Conservation (phyloP, 2,797 vertebrate species). For the Macropus fuliginosus region DNA sequence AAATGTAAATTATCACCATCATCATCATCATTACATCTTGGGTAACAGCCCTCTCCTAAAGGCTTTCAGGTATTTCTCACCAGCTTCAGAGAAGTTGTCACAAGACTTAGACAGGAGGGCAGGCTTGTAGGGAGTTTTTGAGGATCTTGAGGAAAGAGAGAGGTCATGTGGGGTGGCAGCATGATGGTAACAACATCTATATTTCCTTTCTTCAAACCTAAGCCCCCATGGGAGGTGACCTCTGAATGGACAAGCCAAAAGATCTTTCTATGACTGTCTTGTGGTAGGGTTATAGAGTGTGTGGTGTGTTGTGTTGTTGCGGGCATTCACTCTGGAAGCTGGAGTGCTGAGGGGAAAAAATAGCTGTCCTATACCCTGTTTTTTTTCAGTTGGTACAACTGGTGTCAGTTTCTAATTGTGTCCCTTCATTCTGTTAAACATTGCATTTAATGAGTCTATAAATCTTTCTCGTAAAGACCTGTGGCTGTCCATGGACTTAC, state of each 20-base stretch:
- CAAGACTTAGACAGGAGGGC: neutral
- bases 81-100: neutral
- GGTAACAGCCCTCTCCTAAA: neutral
- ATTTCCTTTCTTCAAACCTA: neutral
- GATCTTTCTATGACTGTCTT: neutral
- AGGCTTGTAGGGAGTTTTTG: neutral
- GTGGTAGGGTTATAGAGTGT: neutral
- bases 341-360: neutral
- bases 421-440: neutral
- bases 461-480: neutral
- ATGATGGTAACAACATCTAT: neutral
- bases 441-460: neutral
- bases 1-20: neutral
- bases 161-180: neutral
- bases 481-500: neutral
- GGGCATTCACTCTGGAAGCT: neutral
- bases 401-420: neutral
- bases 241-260: neutral
- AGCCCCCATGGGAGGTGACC: neutral
- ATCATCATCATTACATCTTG: neutral
- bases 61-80: neutral
- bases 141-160: neutral
- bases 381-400: neutral
- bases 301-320: neutral
- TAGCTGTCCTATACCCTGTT: neutral